These are phyloP conservation scores for Greenwoodochromis staneri DNA, from an alignment of 2,113 vertebrate genomes.

Conservation along the genomic window DNA sequence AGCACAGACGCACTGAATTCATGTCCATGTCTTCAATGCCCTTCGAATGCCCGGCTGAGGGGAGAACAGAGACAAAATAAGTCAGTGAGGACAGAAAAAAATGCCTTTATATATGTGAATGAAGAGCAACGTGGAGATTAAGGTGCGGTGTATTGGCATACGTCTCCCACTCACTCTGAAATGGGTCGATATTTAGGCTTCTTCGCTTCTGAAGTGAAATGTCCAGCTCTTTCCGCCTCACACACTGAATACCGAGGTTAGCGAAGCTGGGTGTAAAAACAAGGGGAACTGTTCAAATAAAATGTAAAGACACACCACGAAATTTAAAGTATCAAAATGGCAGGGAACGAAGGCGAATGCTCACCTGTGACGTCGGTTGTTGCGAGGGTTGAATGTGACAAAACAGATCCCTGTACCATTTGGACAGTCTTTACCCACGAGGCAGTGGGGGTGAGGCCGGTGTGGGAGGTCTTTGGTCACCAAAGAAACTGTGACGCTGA, in stretches of 20 bases:
- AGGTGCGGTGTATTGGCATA: background rate
- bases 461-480: conserved; percentile 89
- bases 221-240: conserved; percentile 88
- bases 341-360: background rate
- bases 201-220: conserved; percentile 80
- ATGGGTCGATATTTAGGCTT: conserved; percentile 84
- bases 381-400: conserved; percentile 76
- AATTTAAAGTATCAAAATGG: background rate
- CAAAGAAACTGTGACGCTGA: conserved; percentile 80
- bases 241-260: conserved; percentile 91
- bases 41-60: conserved; percentile 81
- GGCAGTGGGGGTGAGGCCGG: conserved; percentile 87
- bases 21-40: conserved; percentile 95
- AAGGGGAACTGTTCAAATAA: background rate
- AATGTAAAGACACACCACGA: background rate
- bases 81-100: background rate
- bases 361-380: conserved; percentile 79
- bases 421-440: conserved; percentile 90
- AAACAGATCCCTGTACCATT: conserved; percentile 75
- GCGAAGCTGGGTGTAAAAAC: conserved; percentile 71
- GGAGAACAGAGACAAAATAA: background rate
- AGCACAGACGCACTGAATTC: conserved; percentile 91
- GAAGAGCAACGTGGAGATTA: background rate
- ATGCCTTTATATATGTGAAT: background rate
- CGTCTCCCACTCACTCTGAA: conserved; percentile 74